These are phyloP conservation scores for Bothrops jararaca DNA, from an alignment of 2,113 vertebrate genomes.

Conservation along the genomic window DNA sequence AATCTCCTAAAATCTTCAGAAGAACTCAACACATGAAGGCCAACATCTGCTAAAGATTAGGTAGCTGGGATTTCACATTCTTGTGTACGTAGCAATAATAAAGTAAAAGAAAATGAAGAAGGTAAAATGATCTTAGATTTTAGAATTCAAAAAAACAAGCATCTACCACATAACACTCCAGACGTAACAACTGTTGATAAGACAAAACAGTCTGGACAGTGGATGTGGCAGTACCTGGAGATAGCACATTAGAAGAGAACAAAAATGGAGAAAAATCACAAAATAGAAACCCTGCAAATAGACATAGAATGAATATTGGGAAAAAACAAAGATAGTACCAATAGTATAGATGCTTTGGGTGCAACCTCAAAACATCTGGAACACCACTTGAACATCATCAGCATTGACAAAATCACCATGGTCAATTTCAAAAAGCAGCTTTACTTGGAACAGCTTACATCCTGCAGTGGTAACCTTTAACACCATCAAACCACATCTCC, in stretches of 20 bases:
- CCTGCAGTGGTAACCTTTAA: not conserved
- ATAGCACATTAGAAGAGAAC: not conserved
- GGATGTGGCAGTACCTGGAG: not conserved
- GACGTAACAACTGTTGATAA: not conserved
- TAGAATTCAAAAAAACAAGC: not conserved
- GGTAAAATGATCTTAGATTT: not conserved
- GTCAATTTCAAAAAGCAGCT: not conserved
- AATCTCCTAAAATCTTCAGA: not conserved
- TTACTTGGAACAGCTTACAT: not conserved
- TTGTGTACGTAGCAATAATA: not conserved
- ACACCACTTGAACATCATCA: not conserved
- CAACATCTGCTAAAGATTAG: not conserved
- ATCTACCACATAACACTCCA: not conserved
- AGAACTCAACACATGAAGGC: not conserved
- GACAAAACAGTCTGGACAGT: not conserved
- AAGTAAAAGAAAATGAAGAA: not conserved
- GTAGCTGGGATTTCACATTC: not conserved
- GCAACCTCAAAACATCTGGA: not conserved
- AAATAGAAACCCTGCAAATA: not conserved
- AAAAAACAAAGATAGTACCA: not conserved
- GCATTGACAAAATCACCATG: not conserved
- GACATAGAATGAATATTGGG: not conserved
- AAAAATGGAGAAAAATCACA: not conserved
- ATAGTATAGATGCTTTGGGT: not conserved
- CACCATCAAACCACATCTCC: not conserved